These are phyloP conservation scores for Chionis minor DNA, from an alignment of 2,113 vertebrate species.

Conservation along the genomic window DNA sequence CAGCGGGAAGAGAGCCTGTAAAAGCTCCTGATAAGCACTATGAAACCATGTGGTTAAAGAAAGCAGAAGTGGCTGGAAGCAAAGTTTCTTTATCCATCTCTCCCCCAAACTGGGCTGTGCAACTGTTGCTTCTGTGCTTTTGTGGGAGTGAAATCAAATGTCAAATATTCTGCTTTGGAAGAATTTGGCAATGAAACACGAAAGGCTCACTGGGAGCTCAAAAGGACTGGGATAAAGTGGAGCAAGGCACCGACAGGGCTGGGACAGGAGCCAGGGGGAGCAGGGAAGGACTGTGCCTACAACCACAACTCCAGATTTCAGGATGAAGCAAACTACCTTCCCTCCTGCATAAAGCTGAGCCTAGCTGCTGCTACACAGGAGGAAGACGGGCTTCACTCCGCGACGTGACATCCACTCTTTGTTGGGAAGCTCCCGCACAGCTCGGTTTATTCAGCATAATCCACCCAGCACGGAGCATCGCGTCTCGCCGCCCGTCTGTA, in stretches of 20 bases:
- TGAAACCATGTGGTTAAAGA: neutral
- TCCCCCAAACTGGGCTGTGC: neutral
- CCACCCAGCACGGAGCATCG: accelerated
- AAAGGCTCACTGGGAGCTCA: conserved; percentile 47
- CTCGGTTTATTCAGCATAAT: accelerated
- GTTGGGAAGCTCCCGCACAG: neutral
- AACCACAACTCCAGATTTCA: neutral
- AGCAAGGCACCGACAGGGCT: conserved; percentile 20
- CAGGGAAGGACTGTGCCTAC: neutral
- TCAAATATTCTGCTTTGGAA: conserved; percentile 55
- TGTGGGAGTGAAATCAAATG: conserved; percentile 66
- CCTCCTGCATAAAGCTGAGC: conserved; percentile 13
- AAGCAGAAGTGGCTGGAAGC: neutral
- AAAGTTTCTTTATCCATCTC: conserved; percentile 37
- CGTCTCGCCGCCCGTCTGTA: accelerated
- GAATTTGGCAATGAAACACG: conserved; percentile 20
- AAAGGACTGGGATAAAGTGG: neutral
- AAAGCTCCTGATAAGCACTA: neutral
- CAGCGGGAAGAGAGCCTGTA: neutral
- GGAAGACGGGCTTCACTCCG: neutral
- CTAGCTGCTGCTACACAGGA: conserved; percentile 16
- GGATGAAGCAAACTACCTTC: conserved; percentile 3
- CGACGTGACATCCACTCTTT: neutral
- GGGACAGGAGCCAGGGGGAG: conserved; percentile 39
- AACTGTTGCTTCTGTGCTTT: conserved; percentile 63